phyloP scores from a whole-genome alignment of 2,797 vertebrate genomes.

The Brachyrhaphis roseni region DNA sequence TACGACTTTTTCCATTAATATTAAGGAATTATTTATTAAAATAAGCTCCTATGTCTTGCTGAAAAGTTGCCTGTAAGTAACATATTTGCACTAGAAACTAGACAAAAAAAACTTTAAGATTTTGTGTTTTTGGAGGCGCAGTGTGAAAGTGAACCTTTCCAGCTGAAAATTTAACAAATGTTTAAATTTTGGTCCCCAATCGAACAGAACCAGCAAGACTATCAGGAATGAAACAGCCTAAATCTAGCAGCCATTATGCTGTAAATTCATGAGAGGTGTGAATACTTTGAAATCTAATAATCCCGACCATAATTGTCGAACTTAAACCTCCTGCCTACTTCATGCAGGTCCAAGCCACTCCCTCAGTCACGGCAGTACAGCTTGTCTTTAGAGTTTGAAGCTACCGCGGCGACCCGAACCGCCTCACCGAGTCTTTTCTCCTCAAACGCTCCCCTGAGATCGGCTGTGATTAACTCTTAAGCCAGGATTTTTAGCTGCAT shows the following conservation, averaged over 20 bases:
- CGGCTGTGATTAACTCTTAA: slow-evolving; percentile 5
- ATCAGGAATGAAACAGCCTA: no score
- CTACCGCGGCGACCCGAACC: background rate
- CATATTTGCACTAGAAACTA: no score
- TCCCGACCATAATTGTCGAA: background rate
- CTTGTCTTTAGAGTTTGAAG: background rate
- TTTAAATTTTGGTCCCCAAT: no score
- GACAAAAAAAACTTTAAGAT: no score
- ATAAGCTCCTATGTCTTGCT: no score
- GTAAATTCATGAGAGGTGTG: background rate
- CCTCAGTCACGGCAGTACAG: background rate
- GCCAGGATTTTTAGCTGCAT: background rate
- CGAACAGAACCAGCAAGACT: no score
- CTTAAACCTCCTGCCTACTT: background rate
- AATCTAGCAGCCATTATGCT: background rate
- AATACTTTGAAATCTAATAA: background rate
- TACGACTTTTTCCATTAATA: no score
- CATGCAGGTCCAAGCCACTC: background rate
- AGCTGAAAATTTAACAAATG: no score
- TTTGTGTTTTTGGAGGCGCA: no score
- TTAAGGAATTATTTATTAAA: no score
- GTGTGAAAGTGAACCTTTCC: no score
- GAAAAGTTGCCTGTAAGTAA: no score
- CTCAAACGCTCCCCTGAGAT: background rate
- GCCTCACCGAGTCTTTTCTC: background rate